Conservation (phyloP, 2,113 vertebrate species). For the Zosterops hypoxanthus region DNA sequence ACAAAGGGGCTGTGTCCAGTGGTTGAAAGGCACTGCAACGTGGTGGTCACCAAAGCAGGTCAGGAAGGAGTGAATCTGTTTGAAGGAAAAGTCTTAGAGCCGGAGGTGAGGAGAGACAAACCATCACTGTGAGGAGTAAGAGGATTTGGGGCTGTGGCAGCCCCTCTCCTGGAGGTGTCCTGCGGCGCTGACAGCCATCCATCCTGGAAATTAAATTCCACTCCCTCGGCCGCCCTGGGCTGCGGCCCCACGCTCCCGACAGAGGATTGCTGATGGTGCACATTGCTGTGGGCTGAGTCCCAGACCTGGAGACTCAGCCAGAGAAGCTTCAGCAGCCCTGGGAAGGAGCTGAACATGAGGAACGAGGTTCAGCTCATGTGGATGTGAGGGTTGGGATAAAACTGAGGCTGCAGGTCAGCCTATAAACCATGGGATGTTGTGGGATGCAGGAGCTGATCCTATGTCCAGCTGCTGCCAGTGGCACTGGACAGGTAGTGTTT, state of each 20-base stretch:
- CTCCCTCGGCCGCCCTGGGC: background rate
- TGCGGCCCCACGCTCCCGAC: accelerated
- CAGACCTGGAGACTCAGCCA: background rate
- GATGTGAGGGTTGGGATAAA: background rate
- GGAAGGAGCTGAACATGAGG: background rate
- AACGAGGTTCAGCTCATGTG: background rate
- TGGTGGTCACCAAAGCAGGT: background rate
- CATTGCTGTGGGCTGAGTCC: background rate
- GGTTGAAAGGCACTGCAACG: accelerated
- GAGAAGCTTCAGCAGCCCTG: background rate
- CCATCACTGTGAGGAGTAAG: background rate
- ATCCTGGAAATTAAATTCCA: constrained; percentile 28
- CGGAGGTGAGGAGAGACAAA: background rate
- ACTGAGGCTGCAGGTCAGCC: background rate
- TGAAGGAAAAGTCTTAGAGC: background rate
- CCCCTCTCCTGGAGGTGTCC: background rate
- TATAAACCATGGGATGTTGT: background rate
- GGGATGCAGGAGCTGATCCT: background rate
- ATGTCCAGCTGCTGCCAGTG: accelerated
- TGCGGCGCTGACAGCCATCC: background rate
- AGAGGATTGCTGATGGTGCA: background rate
- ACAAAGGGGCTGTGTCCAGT: background rate
- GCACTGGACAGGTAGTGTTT: background rate
- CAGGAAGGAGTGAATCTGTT: background rate
- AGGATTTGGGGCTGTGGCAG: background rate